Conservation (phyloP, 2,113 vertebrate genomes). For the Eulemur rufifrons region DNA sequence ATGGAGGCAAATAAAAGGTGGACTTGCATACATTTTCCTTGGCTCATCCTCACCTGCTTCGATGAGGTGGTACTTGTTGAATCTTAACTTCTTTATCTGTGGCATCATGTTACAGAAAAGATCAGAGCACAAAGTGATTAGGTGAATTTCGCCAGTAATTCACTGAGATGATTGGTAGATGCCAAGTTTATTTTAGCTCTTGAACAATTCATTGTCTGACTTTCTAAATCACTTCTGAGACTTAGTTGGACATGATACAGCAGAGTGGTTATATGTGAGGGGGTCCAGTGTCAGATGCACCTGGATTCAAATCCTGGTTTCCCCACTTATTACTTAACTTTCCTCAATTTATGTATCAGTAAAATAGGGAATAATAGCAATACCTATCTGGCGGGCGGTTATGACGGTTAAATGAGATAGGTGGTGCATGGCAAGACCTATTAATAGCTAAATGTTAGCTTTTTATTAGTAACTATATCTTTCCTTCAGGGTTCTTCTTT, state of each 20-base stretch:
- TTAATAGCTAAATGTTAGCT: neutral
- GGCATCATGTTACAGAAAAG: neutral
- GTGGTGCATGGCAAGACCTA: neutral
- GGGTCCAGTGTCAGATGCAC: too few relatives aligned
- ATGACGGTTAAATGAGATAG: neutral
- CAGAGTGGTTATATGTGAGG: neutral
- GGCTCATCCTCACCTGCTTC: neutral
- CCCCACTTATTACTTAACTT: neutral
- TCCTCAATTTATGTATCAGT: neutral
- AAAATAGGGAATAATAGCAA: neutral
- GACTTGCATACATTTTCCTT: neutral
- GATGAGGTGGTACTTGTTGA: neutral
- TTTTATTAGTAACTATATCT: neutral
- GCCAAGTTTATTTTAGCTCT: neutral
- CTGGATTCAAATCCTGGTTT: neutral
- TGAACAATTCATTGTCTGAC: neutral
- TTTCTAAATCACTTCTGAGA: slow-evolving; percentile 8
- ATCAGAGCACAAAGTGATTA: neutral
- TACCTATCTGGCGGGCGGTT: neutral
- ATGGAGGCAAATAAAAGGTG: neutral
- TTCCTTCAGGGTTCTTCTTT: neutral
- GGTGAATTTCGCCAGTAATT: neutral
- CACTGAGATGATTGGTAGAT: neutral
- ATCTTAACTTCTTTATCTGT: neutral
- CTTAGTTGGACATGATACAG: neutral